phyloP scores from a whole-genome alignment of 2,888 invertebrate genomes.

The Drosophila leonis region DNA sequence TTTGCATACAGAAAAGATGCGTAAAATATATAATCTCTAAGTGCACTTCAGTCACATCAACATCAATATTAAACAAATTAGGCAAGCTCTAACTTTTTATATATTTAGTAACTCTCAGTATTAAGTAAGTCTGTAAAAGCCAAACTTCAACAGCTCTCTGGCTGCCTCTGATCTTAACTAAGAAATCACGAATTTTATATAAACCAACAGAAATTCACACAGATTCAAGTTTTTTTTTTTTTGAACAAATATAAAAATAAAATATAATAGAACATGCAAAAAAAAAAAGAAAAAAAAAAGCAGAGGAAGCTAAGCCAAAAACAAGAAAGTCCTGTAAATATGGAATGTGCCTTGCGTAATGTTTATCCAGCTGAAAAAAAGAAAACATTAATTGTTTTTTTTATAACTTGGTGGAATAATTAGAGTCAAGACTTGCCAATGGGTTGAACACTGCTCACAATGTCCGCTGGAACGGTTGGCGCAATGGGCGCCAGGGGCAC shows the following conservation, averaged over 20 bases:
- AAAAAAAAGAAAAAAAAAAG: slow-evolving; percentile 11
- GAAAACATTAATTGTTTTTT: background rate
- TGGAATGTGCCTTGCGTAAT: background rate
- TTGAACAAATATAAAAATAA: background rate
- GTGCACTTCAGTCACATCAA: background rate
- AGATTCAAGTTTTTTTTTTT: slow-evolving; percentile 12
- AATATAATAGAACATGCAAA: background rate
- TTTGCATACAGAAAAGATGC: background rate
- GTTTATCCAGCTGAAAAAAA: slow-evolving; percentile 26
- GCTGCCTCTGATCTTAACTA: background rate
- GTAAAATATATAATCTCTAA: background rate
- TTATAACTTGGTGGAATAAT: background rate
- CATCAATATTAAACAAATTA: background rate
- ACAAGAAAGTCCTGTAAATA: background rate
- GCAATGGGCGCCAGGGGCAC: slow-evolving; percentile 77
- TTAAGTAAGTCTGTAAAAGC: background rate
- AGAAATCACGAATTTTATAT: background rate
- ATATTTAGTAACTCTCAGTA: background rate
- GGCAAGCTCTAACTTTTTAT: background rate
- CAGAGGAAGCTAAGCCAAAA: background rate
- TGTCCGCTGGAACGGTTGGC: slow-evolving; percentile 36
- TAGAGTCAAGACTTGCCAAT: slow-evolving; percentile 23
- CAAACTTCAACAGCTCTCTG: background rate
- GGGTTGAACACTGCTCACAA: slow-evolving; percentile 13
- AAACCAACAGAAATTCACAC: background rate